These are phyloP conservation scores for Somateria mollissima DNA, from an alignment of 2,797 vertebrate species.

Conservation along the genomic window DNA sequence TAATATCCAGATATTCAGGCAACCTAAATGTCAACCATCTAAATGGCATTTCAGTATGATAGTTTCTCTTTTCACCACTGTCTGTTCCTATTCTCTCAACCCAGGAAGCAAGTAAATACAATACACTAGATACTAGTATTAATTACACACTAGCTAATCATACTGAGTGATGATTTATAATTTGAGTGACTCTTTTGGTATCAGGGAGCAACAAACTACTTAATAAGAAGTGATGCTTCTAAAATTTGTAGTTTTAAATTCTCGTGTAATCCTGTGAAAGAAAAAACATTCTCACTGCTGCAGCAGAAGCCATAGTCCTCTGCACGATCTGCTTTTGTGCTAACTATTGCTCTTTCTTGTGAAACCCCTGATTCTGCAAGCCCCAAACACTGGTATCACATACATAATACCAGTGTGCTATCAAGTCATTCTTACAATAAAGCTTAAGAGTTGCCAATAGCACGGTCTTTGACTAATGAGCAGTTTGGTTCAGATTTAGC, in stretches of 20 bases:
- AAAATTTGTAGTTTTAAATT: not conserved
- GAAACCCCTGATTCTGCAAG: not conserved
- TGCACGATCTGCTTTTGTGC: not conserved
- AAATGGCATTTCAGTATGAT: not conserved
- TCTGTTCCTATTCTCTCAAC: not conserved
- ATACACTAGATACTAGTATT: not conserved
- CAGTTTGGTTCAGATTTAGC: not conserved
- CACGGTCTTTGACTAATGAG: not conserved
- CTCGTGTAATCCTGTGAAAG: not conserved
- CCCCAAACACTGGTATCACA: too few species aligned
- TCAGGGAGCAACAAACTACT: not conserved
- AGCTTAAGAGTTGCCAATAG: not conserved
- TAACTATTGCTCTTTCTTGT: not conserved
- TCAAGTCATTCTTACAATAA: not conserved
- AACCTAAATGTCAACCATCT: conserved; percentile 10
- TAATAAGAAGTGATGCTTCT: not conserved
- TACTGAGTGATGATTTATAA: not conserved
- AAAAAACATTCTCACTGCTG: accelerated
- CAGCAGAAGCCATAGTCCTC: not conserved
- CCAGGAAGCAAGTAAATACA: not conserved
- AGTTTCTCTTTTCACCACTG: not conserved
- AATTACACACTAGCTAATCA: not conserved
- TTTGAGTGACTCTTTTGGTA: not conserved
- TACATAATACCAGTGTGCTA: accelerated
- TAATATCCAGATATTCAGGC: conserved; percentile 48